A percentile compares a stretch with the other conserved stretches of the same genome.
These are phyloP conservation scores for Liodrosophila aerea DNA, from an alignment of 2,888 invertebrate genomes.

Conservation along the genomic window DNA sequence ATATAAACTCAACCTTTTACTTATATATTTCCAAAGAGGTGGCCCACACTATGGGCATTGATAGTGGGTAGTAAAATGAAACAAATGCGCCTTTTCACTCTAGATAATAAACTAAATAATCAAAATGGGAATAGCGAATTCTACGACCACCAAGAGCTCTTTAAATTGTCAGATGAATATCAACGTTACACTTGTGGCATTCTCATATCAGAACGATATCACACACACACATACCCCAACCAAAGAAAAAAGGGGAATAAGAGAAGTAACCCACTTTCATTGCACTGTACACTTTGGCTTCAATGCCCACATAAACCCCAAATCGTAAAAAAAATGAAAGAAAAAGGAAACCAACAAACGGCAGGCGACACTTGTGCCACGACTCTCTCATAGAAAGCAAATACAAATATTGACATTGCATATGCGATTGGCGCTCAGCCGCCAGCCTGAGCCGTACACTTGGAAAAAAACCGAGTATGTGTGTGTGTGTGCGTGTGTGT, in stretches of 20 bases:
- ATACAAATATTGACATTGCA: conserved; percentile 75
- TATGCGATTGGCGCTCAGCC: conserved; percentile 65
- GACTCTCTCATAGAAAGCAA: conserved; percentile 69
- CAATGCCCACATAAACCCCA: conserved; percentile 58
- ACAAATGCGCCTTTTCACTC: neutral
- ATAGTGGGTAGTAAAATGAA: neutral
- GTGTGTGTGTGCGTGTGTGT: conserved; percentile 14
- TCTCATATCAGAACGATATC: conserved; percentile 31
- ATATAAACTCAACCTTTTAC: too few species aligned
- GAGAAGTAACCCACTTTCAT: conserved; percentile 29
- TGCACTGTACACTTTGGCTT: conserved; percentile 29
- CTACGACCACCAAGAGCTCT: conserved; percentile 1
- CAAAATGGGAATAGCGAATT: neutral
- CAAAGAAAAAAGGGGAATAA: neutral
- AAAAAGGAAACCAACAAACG: conserved; percentile 46
- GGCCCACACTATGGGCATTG: too few species aligned
- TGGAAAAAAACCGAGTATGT: conserved; percentile 10
- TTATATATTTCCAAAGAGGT: too few species aligned
- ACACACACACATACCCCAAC: conserved; percentile 1
- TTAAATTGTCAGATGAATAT: conserved; percentile 34
- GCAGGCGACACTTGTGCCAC: conserved; percentile 38
- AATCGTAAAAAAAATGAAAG: conserved; percentile 54
- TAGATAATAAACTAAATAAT: neutral
- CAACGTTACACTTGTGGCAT: conserved; percentile 27
- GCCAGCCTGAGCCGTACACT: conserved; percentile 16